These are phyloP conservation scores for Anableps anableps DNA, from an alignment of 2,797 vertebrate genomes.

Conservation along the genomic window DNA sequence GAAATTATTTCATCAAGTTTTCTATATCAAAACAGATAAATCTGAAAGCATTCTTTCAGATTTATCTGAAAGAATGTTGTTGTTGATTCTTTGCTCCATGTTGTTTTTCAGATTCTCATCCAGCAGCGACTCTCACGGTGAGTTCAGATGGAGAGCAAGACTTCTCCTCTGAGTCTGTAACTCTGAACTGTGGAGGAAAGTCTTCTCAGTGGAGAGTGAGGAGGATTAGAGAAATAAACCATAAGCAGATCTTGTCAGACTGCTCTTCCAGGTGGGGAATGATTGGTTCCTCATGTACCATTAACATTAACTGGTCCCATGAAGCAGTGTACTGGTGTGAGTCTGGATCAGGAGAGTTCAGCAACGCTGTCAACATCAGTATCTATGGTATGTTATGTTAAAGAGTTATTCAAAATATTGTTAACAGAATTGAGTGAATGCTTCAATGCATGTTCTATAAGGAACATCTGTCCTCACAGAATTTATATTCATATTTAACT, in stretches of 20 bases:
- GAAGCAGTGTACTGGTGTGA: neutral
- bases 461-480: no score
- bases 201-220: neutral
- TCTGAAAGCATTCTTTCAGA: no score
- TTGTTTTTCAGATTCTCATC: neutral
- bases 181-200: neutral
- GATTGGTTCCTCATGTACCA: neutral
- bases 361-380: neutral
- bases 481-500: no score
- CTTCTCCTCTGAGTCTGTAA: no score
- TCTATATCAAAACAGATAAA: no score
- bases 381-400: neutral
- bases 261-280: neutral
- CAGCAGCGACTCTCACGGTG: slow-evolving; percentile 2
- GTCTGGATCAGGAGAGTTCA: slow-evolving; percentile 2
- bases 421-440: no score
- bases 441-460: no score
- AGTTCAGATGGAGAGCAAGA: neutral
- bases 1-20: no score
- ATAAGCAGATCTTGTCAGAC: no score
- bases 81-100: no score
- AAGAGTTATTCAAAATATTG: no score
- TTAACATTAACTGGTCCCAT: neutral
- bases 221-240: neutral
- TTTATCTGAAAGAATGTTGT: no score